These are phyloP conservation scores for Podarcis raffonei DNA, from an alignment of 2,113 vertebrate genomes.

Conservation along the genomic window DNA sequence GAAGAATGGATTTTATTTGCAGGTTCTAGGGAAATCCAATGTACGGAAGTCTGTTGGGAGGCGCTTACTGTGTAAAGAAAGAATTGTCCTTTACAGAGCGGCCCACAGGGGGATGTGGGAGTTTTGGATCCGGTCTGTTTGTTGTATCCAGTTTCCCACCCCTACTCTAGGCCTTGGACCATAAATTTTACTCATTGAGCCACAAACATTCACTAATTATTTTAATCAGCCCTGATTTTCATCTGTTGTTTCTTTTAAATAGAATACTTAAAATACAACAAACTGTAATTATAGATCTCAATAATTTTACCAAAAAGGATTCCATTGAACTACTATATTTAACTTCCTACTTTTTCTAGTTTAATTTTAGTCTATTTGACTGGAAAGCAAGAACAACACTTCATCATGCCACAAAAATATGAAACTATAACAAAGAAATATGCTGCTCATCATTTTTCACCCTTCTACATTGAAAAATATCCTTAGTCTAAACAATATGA, in stretches of 20 bases:
- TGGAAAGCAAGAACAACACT: slow-evolving; percentile 7
- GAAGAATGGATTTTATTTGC: no score
- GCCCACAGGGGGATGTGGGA: no score
- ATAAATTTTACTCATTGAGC: not conserved
- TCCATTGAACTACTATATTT: not conserved
- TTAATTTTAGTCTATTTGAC: not conserved
- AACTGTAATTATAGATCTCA: slow-evolving; percentile 14
- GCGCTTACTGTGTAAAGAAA: no score
- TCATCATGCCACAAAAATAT: slow-evolving; percentile 43
- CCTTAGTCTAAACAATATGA: not conserved
- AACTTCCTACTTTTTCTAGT: slow-evolving; percentile 14
- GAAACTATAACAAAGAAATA: slow-evolving; percentile 26
- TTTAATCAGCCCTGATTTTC: not conserved
- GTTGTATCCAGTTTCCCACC: no score
- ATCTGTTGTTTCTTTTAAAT: not conserved
- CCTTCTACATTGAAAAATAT: slow-evolving; percentile 27
- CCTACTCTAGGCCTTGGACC: no score
- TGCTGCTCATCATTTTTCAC: slow-evolving; percentile 11
- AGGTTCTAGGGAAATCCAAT: no score
- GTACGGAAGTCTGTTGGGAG: no score
- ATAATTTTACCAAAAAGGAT: not conserved
- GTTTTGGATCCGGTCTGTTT: no score
- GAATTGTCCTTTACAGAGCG: no score
- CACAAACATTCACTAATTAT: not conserved
- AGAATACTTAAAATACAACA: not conserved